A percentile compares a stretch with the other conserved stretches of the same genome.
Conservation (phyloP, 2,113 vertebrate species). For the Poeciliopsis occidentalis region DNA sequence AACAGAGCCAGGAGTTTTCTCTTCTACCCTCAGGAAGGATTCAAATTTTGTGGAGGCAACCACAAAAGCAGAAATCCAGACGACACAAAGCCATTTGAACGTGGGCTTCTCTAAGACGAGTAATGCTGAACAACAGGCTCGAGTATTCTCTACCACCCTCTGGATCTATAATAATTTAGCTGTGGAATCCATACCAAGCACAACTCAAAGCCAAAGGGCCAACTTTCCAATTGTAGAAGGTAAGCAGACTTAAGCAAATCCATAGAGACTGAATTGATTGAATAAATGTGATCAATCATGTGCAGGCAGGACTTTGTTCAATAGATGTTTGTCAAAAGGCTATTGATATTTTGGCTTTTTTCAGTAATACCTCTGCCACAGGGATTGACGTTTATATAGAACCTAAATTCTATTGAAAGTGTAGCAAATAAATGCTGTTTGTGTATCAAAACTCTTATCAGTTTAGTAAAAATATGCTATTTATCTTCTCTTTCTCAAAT, state of each 20-base stretch:
- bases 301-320: slow-evolving; percentile 45
- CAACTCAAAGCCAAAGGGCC: slow-evolving; percentile 46
- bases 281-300: slow-evolving; percentile 64
- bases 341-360: slow-evolving; percentile 10
- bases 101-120: slow-evolving; percentile 20
- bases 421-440: too few relatives aligned
- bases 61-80: background rate
- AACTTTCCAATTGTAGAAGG: slow-evolving; percentile 59
- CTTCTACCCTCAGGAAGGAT: background rate
- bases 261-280: slow-evolving; percentile 43
- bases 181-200: slow-evolving; percentile 46
- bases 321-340: slow-evolving; percentile 40
- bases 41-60: background rate
- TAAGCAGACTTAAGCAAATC: slow-evolving; percentile 69
- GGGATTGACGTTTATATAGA: slow-evolving; percentile 36
- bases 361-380: slow-evolving; percentile 18
- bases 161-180: slow-evolving; percentile 19
- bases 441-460: too few relatives aligned
- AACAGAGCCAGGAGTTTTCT: background rate
- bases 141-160: slow-evolving; percentile 23
- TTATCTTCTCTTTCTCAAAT: too few relatives aligned
- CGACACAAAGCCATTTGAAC: slow-evolving; percentile 6
- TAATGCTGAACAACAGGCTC: slow-evolving; percentile 4
- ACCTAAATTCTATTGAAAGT: slow-evolving; percentile 22
- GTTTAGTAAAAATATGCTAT: too few relatives aligned